Conservation (phyloP, 2,797 vertebrate genomes). For the Alfaro cultratus region DNA sequence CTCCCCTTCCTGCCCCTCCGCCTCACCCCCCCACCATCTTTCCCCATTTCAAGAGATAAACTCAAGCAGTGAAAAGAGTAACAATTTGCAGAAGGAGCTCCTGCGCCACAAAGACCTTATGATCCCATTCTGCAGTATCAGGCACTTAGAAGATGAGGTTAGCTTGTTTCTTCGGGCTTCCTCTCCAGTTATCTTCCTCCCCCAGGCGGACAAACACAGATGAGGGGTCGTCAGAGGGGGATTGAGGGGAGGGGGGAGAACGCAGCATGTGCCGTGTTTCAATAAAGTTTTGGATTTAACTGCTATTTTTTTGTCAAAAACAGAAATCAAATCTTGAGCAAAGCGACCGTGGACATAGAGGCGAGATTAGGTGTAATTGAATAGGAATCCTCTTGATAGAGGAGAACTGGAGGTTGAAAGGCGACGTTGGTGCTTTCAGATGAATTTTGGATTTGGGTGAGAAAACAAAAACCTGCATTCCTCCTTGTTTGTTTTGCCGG, state of each 20-base stretch:
- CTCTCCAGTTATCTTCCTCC: constrained; percentile 60
- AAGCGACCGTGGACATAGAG: constrained; percentile 43
- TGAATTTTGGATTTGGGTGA: constrained; percentile 39
- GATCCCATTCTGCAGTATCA: constrained; percentile 71
- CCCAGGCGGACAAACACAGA: constrained; percentile 45
- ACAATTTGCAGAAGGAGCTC: constrained; percentile 66
- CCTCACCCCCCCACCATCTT: neutral
- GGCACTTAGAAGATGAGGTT: constrained; percentile 69
- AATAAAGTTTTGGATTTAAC: constrained; percentile 48
- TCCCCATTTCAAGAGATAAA: constrained; percentile 64
- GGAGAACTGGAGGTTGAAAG: constrained; percentile 12
- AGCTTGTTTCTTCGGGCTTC: constrained; percentile 45
- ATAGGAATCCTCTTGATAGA: constrained; percentile 41
- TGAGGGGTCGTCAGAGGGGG: constrained; percentile 11
- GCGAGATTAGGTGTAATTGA: constrained; percentile 54
- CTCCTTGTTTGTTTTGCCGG: constrained; percentile 23
- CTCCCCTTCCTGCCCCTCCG: constrained; percentile 20
- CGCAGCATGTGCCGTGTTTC: constrained; percentile 25
- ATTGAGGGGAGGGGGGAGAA: neutral
- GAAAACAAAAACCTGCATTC: constrained; percentile 28
- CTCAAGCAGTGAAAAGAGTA: constrained; percentile 61
- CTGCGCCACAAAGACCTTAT: constrained; percentile 59
- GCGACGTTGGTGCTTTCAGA: constrained; percentile 23
- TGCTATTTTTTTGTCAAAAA: constrained; percentile 45
- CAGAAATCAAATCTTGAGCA: constrained; percentile 52